phyloP scores from a whole-genome alignment of 2,888 invertebrate genomes.

The Minunthozetes semirufus region DNA sequence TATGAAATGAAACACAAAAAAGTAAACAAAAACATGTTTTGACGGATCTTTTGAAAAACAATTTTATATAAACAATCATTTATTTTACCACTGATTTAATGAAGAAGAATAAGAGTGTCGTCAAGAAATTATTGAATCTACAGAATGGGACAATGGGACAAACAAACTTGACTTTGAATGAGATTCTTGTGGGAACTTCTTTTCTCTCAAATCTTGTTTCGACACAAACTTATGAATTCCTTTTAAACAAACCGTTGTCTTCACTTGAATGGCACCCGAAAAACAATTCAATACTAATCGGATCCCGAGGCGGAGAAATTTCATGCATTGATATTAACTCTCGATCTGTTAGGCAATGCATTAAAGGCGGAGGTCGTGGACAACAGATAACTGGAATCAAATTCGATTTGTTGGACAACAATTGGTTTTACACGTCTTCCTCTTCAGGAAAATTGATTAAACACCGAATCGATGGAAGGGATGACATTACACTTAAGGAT shows the following conservation, averaged over 20 bases:
- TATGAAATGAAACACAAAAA: too few relatives aligned
- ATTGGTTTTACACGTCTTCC: slow-evolving; percentile 28
- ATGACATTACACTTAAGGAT: slow-evolving; percentile 7
- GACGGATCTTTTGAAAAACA: too few relatives aligned
- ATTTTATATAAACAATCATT: too few relatives aligned
- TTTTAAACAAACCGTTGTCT: slow-evolving; percentile 7
- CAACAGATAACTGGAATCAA: slow-evolving; percentile 18
- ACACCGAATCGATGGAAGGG: slow-evolving; percentile 7
- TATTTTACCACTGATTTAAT: not conserved
- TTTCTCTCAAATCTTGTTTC: not conserved
- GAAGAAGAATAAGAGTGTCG: not conserved
- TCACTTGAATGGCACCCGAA: slow-evolving; percentile 21
- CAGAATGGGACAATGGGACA: not conserved
- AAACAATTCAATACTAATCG: not conserved
- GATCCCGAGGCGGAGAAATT: slow-evolving; percentile 5
- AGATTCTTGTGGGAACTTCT: not conserved
- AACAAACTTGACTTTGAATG: not conserved
- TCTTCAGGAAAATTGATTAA: slow-evolving; percentile 5
- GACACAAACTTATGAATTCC: slow-evolving; percentile 6
- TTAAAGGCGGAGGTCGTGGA: slow-evolving; percentile 13
- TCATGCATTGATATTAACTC: not conserved
- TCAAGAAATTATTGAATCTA: not conserved
- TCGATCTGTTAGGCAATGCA: not conserved
- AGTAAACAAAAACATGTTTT: too few relatives aligned
- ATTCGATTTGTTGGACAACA: slow-evolving; percentile 4